Evolutionary conservation across 2,888 invertebrate species (phyloP).

Genomic region (Drosophila helvetica): DNA sequence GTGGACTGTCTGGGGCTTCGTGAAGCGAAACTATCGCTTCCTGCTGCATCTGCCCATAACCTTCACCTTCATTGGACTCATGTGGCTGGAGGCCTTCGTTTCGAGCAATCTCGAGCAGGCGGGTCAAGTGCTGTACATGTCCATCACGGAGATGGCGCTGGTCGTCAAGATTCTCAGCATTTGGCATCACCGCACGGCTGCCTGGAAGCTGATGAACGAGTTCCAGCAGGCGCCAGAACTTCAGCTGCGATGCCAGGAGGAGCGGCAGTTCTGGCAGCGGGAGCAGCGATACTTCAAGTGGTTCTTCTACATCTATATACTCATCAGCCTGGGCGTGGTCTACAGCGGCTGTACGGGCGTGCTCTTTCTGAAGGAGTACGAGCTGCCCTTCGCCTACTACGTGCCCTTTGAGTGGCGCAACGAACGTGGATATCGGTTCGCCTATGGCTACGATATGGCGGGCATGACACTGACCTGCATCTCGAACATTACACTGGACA

Average conservation of each 20-base stretch:
- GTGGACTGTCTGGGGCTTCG: conserved; percentile 8
- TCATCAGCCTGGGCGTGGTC: conserved; percentile 49
- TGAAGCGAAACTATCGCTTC: conserved; percentile 49
- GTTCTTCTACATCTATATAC: conserved; percentile 49
- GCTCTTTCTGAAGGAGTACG: conserved; percentile 50
- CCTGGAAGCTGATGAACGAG: conserved; percentile 57
- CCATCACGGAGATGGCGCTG: conserved; percentile 67
- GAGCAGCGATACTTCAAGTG: conserved; percentile 59
- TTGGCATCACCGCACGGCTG: conserved; percentile 51
- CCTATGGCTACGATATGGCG: conserved; percentile 65
- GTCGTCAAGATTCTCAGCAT: conserved; percentile 75
- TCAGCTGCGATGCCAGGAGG: conserved; percentile 39
- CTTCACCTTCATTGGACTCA: conserved; percentile 62
- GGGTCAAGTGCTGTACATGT: conserved; percentile 74
- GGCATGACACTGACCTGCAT: conserved; percentile 64
- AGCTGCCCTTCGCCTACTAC: conserved; percentile 76
- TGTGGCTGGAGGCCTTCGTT: conserved; percentile 69
- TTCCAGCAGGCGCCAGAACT: conserved; percentile 40
- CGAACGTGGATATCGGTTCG: conserved; percentile 59
- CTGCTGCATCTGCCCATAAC: conserved; percentile 64
- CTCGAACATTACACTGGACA: conserved; percentile 69
- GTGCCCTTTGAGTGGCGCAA: conserved; percentile 78
- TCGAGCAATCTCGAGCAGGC: conserved; percentile 68
- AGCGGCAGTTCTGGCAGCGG: conserved; percentile 57
- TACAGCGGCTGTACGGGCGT: conserved; percentile 50